Conservation (phyloP, 2,797 vertebrate genomes). For the Bradypus variegatus region DNA sequence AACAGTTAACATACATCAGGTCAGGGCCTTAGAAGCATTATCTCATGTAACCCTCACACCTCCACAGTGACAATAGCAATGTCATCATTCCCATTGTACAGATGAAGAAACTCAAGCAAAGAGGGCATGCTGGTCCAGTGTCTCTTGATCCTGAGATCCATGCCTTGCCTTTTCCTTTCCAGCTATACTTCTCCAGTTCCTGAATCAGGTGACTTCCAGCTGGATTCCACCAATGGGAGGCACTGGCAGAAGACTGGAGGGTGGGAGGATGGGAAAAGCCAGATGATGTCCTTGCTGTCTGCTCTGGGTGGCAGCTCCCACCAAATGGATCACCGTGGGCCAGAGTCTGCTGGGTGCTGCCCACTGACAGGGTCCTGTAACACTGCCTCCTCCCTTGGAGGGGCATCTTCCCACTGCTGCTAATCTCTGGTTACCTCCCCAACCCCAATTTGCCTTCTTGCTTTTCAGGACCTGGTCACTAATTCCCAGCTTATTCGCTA, state of each 20-base stretch:
- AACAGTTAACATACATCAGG: neutral
- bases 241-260: neutral
- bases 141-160: no score
- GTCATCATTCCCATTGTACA: neutral
- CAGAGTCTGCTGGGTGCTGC: neutral
- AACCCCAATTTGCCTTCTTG: neutral
- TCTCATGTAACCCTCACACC: neutral
- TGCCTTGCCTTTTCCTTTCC: neutral
- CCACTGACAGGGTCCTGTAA: no score
- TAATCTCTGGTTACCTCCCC: neutral
- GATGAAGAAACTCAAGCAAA: neutral
- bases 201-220: neutral
- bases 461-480: neutral
- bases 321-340: no score
- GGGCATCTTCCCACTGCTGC: neutral
- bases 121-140: accelerated
- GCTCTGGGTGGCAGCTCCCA: neutral
- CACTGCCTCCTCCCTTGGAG: neutral
- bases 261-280: neutral
- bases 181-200: neutral
- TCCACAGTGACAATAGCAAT: accelerated
- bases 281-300: neutral
- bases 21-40: neutral
- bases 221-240: neutral
- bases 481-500: neutral